phyloP scores from a whole-genome alignment of 1,140 invertebrate species.

The Mya arenaria region DNA sequence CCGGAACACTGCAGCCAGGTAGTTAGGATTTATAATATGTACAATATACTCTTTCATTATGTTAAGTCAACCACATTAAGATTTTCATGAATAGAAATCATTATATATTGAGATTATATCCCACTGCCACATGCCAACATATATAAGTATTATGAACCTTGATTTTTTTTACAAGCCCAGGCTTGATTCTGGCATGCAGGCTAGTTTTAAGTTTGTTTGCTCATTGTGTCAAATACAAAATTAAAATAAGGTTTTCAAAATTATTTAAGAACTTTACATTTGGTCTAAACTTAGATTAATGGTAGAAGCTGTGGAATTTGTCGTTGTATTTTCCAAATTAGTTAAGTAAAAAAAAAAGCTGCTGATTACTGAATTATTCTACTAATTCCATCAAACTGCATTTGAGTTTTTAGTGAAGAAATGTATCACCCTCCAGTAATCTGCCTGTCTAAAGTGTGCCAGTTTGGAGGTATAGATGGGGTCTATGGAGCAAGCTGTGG shows the following conservation, averaged over 20 bases:
- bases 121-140: neutral
- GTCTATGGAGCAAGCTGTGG: constrained; percentile 60
- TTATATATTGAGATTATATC: neutral
- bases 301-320: too few relatives aligned
- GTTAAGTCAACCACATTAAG: neutral
- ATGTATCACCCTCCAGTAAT: constrained; percentile 71
- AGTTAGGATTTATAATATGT: neutral
- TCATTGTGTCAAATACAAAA: too few relatives aligned
- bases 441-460: constrained; percentile 66
- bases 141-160: neutral
- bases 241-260: too few relatives aligned
- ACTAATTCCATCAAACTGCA: too few relatives aligned
- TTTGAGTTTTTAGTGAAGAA: too few relatives aligned
- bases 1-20: constrained; percentile 74
- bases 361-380: too few relatives aligned
- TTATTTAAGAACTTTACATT: too few relatives aligned
- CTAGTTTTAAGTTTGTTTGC: neutral
- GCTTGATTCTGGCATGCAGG: neutral
- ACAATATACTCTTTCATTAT: neutral
- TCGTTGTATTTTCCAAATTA: too few relatives aligned
- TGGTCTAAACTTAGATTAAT: too few relatives aligned
- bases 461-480: constrained; percentile 48
- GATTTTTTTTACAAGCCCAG: neutral
- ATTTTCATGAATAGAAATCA: neutral
- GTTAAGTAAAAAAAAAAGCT: too few relatives aligned